Percentiles rank a stretch among this genome's conserved stretches.
Evolutionary conservation across 2,888 invertebrate genomes (phyloP).

Genomic region (Ophion costatus): DNA sequence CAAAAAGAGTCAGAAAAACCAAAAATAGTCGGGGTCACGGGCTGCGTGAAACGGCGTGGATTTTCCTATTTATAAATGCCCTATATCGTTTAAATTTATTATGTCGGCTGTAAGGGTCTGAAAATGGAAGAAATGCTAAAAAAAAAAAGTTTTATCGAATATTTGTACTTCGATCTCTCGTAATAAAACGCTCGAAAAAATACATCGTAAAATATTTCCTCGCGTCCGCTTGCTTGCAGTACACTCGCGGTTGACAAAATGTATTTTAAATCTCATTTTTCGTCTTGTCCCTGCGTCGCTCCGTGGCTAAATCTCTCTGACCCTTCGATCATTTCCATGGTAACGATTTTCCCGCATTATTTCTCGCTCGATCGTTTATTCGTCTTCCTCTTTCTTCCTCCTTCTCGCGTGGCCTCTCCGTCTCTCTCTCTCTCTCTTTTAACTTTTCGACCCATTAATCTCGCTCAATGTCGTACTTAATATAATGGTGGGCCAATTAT

Average conservation of each 20-base stretch:
- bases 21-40: too few relatives aligned
- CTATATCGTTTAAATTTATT: too few relatives aligned
- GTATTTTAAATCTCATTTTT: constrained; percentile 70
- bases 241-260: constrained; percentile 58
- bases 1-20: too few relatives aligned
- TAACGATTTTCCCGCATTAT: constrained; percentile 68
- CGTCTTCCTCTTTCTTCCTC: constrained; percentile 15
- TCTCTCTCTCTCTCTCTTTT: constrained; percentile 34
- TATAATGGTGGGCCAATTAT: constrained; percentile 75
- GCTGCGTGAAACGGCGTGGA: too few relatives aligned
- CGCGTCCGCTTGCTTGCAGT: constrained; percentile 18
- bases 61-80: too few relatives aligned
- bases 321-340: constrained; percentile 76
- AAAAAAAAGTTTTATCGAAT: constrained; percentile 30
- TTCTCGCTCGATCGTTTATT: constrained; percentile 1
- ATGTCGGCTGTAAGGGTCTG: constrained; percentile 1
- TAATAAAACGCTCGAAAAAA: constrained; percentile 65
- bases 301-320: constrained; percentile 50
- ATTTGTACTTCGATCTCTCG: constrained; percentile 65
- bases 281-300: background rate
- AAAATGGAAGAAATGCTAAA: constrained; percentile 56
- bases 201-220: constrained; percentile 43
- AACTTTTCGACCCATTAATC: constrained; percentile 77
- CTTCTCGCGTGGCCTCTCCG: constrained; percentile 1
- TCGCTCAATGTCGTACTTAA: constrained; percentile 73